Base-by-base conservation (phyloP, 2,888 invertebrate genomes). In the Geotrupes spiniger region DNA sequence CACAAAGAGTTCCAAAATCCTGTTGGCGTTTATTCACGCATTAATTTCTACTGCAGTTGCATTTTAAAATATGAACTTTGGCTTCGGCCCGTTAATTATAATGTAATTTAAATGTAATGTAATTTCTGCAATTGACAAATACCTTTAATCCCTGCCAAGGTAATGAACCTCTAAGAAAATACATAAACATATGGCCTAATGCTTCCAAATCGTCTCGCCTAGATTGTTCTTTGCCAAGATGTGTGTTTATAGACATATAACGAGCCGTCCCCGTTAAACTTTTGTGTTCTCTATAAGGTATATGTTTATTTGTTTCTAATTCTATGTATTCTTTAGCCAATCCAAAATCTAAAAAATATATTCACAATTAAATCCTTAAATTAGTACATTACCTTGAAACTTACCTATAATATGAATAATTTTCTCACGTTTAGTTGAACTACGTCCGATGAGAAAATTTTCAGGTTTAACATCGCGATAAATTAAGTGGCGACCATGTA, bases 201-300 rank as follows among this genome's bases (percentile, higher is more conserved):
- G 99, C 98, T 78, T 99, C 99, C 75, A 99, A 81, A 79, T 99
- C 99, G 78, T 99, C 99, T 74, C 99, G 84, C 74, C 99, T 85
- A 71, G 96, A 97, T 85, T 99, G 99, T 80, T 99, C 99, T 83
- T 96, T 94, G 69, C 99, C 99, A 81, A 99, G 86, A 82, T 99
- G 99, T 75, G 99, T 99, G 77, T 99, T 99, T 78, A 99, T 99
- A 78, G 97, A 98, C 99, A 99, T 99, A 79, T 99, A 99, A 78
- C 99, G 86, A 65, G 99, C 99, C 61, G 99, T 99, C 67, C 99
- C 99, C 58, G 99, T 99, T 71, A 99, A 84, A 74, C 97, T 98
- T 82, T 99, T 99, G 83, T 99, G 99, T 83, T 99, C 99, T 83
- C 98, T 91, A 80, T 99, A 99, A 68, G 99, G 98, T 82, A 99